These are phyloP conservation scores for Lumbricus terrestris DNA, from an alignment of 2,888 invertebrate genomes.

Conservation along the genomic window DNA sequence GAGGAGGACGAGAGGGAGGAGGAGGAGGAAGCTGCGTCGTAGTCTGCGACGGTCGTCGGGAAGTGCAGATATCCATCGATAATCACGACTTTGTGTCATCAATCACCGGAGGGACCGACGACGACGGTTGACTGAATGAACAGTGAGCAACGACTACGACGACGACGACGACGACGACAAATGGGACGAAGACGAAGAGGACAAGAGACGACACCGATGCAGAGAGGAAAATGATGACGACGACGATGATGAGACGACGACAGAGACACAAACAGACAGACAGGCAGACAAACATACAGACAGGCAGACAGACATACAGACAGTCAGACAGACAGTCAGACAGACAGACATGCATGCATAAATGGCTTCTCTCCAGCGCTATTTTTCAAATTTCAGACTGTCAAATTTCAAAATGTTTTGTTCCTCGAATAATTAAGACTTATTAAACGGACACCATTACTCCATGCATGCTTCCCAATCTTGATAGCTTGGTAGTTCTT, in stretches of 20 bases:
- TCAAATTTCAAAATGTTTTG: too few relatives aligned
- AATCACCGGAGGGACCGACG: too few relatives aligned
- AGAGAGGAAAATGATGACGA: neutral
- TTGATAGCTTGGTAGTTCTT: too few relatives aligned
- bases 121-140: neutral
- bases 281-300: neutral
- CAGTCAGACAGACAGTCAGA: neutral
- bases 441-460: too few relatives aligned
- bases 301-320: neutral
- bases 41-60: neutral
- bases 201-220: neutral
- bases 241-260: neutral
- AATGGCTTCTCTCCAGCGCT: too few relatives aligned
- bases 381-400: too few relatives aligned
- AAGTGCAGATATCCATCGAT: conserved; percentile 16
- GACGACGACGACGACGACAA: too few relatives aligned
- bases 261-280: neutral
- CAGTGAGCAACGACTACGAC: neutral
- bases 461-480: too few relatives aligned
- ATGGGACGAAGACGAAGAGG: neutral
- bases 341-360: too few relatives aligned
- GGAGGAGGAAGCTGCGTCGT: too few relatives aligned
- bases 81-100: conserved; percentile 16
- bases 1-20: too few relatives aligned
- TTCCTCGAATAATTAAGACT: too few relatives aligned